Evolutionary conservation across 2,888 invertebrate genomes (phyloP).

Genomic region (Platycheirus albimanus): DNA sequence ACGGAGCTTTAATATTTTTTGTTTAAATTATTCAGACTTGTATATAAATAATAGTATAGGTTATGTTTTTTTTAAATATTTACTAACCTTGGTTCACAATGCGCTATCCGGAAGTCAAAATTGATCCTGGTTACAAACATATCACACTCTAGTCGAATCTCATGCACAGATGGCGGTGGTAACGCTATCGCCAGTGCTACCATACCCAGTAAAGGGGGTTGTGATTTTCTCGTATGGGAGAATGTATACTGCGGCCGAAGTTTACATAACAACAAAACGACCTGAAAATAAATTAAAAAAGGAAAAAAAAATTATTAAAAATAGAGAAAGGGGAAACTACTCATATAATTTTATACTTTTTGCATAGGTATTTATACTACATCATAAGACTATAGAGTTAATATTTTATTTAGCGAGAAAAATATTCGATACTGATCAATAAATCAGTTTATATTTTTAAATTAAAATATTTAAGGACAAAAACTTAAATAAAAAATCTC

Average conservation of each 20-base stretch:
- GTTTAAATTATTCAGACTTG: too few species aligned
- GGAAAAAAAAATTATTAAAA: not conserved
- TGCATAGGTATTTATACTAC: too few species aligned
- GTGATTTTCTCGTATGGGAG: constrained; percentile 93
- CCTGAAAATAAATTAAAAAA: constrained; percentile 85
- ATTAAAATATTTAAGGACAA: constrained; percentile 29
- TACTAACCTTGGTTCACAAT: constrained; percentile 96
- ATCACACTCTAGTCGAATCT: constrained; percentile 96
- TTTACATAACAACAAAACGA: constrained; percentile 95
- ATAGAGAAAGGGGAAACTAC: not conserved
- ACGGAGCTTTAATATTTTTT: too few species aligned
- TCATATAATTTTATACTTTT: not conserved
- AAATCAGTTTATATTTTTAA: constrained; percentile 80
- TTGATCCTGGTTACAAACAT: constrained; percentile 98
- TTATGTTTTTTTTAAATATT: not conserved
- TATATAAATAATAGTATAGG: too few species aligned
- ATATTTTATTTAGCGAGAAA: constrained; percentile 17
- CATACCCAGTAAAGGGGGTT: constrained; percentile 95
- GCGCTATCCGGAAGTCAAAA: constrained; percentile 97
- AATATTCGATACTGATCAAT: constrained; percentile 83
- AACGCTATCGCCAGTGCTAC: constrained; percentile 97
- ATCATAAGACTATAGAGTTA: too few species aligned
- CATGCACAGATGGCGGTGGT: constrained; percentile 98
- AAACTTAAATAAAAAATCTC: constrained; percentile 52
- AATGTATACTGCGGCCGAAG: constrained; percentile 96